Evolutionary conservation across 2,888 invertebrate species (phyloP), one percentile per base, ranked within the genome.

Genomic region (Glaucopsyche alexis): DNA sequence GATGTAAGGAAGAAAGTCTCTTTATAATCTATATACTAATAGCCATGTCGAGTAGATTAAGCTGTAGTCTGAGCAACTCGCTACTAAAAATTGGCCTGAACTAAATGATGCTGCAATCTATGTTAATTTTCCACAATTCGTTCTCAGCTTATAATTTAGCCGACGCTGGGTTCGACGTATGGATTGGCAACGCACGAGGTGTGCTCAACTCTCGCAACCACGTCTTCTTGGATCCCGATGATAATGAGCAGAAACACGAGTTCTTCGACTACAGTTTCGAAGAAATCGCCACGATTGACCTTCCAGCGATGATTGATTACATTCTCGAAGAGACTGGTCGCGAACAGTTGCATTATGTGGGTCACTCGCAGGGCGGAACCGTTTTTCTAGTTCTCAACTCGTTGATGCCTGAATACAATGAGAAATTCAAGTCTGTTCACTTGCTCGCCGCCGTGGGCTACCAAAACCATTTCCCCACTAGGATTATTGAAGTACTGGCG

Each of bases 161-260:
- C 1, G 95, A 96, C 77, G 85, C 89, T 74, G 95, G 95, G 7
- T 96, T 94, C 80, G 96, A 96, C 78, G 95, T 96, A 0, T 97
- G 97, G 97, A 87, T 97, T 83, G 95, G 96, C 0, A 97, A 97
- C 84, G 94, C 94, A 16, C 94, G 97, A 7, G 97, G 97, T 14
- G 96, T 95, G 79, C 91, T 89, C 38, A 95, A 95, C 82, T 94
- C 94, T 9, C 87, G 93, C 45, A 87, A 85, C 7, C 96, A 96
- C 80, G 79, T 81, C 1, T 83, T 83, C 0, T 78, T 88, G 83
- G 79, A 90, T 74, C 87, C 92, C 0, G 82, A 82, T 16, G 76
- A 75, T 11, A 72, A 77, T 40, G 65, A 77, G 16, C 38, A 72
- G 84, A 89, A 65, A 71, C 73, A 79, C n/a, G 80, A 86, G 14